A percentile compares a stretch with the other conserved stretches of the same genome.
These are phyloP conservation scores for Pristionchus fissidentatus DNA, from an alignment of 2,888 invertebrate genomes.

Conservation along the genomic window DNA sequence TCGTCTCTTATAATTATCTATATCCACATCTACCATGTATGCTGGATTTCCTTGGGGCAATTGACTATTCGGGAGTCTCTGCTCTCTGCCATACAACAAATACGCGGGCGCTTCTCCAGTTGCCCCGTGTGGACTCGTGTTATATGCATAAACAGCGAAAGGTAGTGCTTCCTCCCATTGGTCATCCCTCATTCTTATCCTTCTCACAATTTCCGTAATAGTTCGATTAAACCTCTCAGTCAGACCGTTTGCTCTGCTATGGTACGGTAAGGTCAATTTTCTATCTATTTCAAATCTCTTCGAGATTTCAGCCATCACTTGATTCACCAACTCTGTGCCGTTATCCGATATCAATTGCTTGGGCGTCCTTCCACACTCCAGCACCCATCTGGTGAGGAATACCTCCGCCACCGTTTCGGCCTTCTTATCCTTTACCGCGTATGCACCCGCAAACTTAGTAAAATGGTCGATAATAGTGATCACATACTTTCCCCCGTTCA, in stretches of 20 bases:
- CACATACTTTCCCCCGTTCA: conserved; percentile 40
- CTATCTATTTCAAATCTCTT: conserved; percentile 46
- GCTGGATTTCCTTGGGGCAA: not conserved
- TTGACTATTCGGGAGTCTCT: not conserved
- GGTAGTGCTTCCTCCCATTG: conserved; percentile 46
- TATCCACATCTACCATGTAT: conserved; percentile 21
- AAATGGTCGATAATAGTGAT: conserved; percentile 55
- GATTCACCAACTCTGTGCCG: conserved; percentile 52
- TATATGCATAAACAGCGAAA: not conserved
- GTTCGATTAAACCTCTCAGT: conserved; percentile 55
- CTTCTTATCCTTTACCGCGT: conserved; percentile 51
- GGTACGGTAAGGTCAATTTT: conserved; percentile 53
- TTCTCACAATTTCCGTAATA: conserved; percentile 50
- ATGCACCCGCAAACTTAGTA: conserved; percentile 46
- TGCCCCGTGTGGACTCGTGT: not conserved
- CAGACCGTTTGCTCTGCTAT: conserved; percentile 55
- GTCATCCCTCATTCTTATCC: conserved; percentile 44
- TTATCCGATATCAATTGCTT: conserved; percentile 49
- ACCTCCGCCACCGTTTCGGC: conserved; percentile 52
- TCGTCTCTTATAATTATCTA: not conserved
- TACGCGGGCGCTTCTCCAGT: conserved; percentile 9
- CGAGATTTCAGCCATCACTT: conserved; percentile 33
- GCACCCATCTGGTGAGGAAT: conserved; percentile 18
- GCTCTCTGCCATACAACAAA: not conserved
- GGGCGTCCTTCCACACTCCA: conserved; percentile 36